Evolutionary conservation across 1,140 invertebrate genomes (phyloP).

Genomic region (Plutomurus gul): DNA sequence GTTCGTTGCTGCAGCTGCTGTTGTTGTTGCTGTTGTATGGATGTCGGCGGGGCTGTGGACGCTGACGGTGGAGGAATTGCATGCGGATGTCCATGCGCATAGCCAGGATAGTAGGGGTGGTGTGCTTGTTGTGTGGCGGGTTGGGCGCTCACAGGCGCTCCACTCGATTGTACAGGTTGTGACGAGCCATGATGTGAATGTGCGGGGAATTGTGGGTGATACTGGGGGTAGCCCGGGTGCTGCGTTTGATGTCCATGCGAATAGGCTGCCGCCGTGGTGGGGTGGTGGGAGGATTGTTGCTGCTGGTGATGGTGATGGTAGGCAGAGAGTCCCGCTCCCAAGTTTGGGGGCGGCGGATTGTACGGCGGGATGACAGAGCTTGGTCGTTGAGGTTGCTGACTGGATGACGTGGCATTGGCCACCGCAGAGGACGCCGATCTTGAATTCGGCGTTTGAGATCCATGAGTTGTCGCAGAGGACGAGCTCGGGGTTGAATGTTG

Average conservation of each 20-base stretch:
- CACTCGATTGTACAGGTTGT: neutral
- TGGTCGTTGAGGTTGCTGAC: slow-evolving; percentile 21
- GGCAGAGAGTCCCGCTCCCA: slow-evolving; percentile 24
- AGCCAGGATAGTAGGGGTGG: slow-evolving; percentile 7
- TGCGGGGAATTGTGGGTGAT: slow-evolving; percentile 39
- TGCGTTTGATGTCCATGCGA: slow-evolving; percentile 6
- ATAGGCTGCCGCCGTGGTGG: slow-evolving; percentile 23
- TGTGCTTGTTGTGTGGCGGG: slow-evolving; percentile 18
- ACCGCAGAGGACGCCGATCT: neutral
- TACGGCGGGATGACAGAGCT: slow-evolving; percentile 49
- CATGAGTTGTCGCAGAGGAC: neutral
- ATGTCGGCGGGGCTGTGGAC: neutral
- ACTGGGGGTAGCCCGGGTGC: slow-evolving; percentile 39
- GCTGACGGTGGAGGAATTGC: slow-evolving; percentile 16
- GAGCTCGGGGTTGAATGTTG: neutral
- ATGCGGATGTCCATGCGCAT: slow-evolving; percentile 34
- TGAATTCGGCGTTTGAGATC: slow-evolving; percentile 6
- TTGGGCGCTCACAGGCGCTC: neutral
- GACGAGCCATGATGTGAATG: neutral
- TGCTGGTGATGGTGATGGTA: slow-evolving; percentile 31
- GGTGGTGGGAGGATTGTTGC: neutral
- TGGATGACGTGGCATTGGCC: neutral
- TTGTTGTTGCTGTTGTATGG: slow-evolving; percentile 40
- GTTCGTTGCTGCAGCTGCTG: slow-evolving; percentile 42
- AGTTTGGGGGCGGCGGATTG: slow-evolving; percentile 37